phyloP scores from a whole-genome alignment of 2,888 invertebrate genomes.

The Sphaerophoria taeniata region DNA sequence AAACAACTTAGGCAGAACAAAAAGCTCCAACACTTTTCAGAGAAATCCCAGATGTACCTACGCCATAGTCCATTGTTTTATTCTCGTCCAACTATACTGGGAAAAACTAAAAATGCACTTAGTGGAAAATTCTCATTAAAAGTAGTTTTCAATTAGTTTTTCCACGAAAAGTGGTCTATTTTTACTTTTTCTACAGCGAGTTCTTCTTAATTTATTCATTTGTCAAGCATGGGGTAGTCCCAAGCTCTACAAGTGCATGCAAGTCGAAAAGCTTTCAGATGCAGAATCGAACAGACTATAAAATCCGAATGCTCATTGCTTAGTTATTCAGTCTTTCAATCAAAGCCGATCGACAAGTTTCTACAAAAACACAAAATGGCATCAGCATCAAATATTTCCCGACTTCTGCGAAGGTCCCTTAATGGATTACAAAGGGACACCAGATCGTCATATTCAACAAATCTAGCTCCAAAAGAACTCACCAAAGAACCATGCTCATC shows the following conservation, averaged over 20 bases:
- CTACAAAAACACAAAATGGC: not conserved
- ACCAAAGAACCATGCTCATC: not conserved
- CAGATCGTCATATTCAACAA: conserved; percentile 30
- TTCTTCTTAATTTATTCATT: conserved; percentile 16
- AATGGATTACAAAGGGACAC: conserved; percentile 37
- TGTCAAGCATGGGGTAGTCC: conserved; percentile 5
- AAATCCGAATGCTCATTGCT: not conserved
- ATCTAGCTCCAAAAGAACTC: not conserved
- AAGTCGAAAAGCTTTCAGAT: not conserved
- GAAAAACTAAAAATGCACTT: not conserved
- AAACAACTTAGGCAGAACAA: not conserved
- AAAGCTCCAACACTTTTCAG: conserved; percentile 2
- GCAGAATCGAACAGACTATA: conserved; percentile 3
- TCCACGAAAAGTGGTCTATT: conserved; percentile 25
- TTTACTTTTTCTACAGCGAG: not conserved
- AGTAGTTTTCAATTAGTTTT: conserved; percentile 5
- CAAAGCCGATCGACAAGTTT: not conserved
- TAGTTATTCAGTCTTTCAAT: not conserved
- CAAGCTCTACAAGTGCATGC: not conserved
- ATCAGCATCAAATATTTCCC: conserved; percentile 9
- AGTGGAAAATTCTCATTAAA: conserved; percentile 22
- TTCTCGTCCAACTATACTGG: not conserved
- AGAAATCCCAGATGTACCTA: not conserved
- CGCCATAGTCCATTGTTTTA: not conserved
- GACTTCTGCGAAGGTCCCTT: conserved; percentile 36